Percentiles rank a stretch among this genome's conserved stretches.
phyloP scores from a whole-genome alignment of 1,140 invertebrate species.

The Brachionus plicatilis region DNA sequence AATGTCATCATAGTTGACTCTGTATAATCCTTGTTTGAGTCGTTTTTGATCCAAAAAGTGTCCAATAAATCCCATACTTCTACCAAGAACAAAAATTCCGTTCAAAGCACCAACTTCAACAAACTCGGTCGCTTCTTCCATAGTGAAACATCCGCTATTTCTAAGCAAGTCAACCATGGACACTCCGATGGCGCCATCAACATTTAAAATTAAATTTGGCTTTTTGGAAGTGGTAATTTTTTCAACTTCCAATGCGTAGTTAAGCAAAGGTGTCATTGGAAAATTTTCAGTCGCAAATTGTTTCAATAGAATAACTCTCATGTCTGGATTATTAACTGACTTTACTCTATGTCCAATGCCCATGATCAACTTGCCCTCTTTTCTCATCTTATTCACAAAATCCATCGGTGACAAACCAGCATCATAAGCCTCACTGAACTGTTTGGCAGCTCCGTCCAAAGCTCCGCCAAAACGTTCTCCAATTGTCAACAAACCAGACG shows the following conservation, averaged over 20 bases:
- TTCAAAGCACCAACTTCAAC: slow-evolving; percentile 96
- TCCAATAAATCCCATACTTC: slow-evolving; percentile 97
- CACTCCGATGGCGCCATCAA: slow-evolving; percentile 94
- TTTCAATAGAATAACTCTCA: slow-evolving; percentile 88
- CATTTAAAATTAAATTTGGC: slow-evolving; percentile 96
- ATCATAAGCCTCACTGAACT: slow-evolving; percentile 93
- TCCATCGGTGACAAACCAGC: slow-evolving; percentile 89
- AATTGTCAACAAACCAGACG: slow-evolving; percentile 93
- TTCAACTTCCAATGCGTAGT: slow-evolving; percentile 94
- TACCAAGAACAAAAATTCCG: slow-evolving; percentile 92
- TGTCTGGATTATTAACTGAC: slow-evolving; percentile 97
- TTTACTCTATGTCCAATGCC: slow-evolving; percentile 97
- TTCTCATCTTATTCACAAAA: slow-evolving; percentile 95
- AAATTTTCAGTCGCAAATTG: slow-evolving; percentile 90
- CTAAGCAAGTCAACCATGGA: slow-evolving; percentile 93
- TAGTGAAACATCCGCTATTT: slow-evolving; percentile 68
- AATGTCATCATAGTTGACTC: slow-evolving; percentile 99
- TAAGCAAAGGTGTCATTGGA: slow-evolving; percentile 79
- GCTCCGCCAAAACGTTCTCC: slow-evolving; percentile 98
- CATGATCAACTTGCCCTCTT: slow-evolving; percentile 95
- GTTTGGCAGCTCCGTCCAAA: slow-evolving; percentile 85
- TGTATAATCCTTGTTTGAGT: slow-evolving; percentile 94
- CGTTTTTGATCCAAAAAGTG: slow-evolving; percentile 98
- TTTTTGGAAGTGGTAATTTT: slow-evolving; percentile 81
- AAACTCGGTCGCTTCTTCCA: slow-evolving; percentile 93